These are phyloP conservation scores for Agapornis canus DNA, from an alignment of 2,797 vertebrate species.

Conservation along the genomic window DNA sequence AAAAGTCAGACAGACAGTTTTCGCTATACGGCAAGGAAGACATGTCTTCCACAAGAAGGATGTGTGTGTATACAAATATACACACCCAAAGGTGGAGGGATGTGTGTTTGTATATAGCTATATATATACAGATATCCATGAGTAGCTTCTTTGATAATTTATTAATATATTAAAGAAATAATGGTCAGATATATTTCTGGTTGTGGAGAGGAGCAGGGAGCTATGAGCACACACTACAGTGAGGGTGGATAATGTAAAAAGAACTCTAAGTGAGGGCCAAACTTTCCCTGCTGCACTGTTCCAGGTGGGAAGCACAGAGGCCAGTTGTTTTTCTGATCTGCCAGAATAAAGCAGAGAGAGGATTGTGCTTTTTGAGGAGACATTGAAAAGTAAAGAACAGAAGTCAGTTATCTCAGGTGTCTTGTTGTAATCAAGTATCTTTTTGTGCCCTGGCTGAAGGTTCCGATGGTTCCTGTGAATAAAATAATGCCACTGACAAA, in stretches of 20 bases:
- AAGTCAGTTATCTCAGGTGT: background rate
- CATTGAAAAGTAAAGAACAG: background rate
- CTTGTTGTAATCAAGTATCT: background rate
- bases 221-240: background rate
- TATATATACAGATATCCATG: too few relatives aligned
- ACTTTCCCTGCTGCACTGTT: background rate
- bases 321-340: background rate
- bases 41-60: background rate
- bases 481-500: background rate
- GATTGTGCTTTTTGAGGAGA: background rate
- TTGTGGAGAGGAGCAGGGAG: background rate
- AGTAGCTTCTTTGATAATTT: background rate
- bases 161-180: background rate
- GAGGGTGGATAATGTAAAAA: background rate
- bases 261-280: background rate
- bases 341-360: background rate
- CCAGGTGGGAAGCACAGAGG: background rate
- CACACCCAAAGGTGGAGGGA: background rate
- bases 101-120: accelerated
- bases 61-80: accelerated
- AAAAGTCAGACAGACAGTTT: background rate
- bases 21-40: background rate
- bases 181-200: background rate
- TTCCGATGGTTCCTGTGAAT: background rate
- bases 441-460: background rate